These are phyloP conservation scores for Itoplectis maculator DNA, from an alignment of 2,888 invertebrate genomes.

Conservation along the genomic window DNA sequence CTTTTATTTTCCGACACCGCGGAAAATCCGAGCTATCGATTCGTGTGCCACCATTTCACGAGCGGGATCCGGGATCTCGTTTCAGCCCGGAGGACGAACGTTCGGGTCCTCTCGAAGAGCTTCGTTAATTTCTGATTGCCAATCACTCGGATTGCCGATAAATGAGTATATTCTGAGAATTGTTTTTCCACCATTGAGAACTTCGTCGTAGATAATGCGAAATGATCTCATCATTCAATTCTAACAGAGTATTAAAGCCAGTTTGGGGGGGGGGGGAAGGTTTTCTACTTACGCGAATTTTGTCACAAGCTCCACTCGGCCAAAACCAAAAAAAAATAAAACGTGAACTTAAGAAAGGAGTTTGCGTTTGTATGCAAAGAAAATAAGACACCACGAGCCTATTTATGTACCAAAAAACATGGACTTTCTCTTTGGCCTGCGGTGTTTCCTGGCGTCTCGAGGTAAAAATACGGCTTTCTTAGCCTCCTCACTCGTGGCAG, in stretches of 20 bases:
- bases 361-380: neutral
- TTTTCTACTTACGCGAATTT: too few relatives aligned
- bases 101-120: neutral
- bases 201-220: neutral
- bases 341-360: neutral
- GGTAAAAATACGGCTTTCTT: constrained; percentile 36
- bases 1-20: constrained; percentile 16
- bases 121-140: constrained; percentile 22
- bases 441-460: constrained; percentile 3
- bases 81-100: neutral
- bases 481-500: constrained; percentile 29
- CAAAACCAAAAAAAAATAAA: too few relatives aligned
- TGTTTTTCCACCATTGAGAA: neutral
- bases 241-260: too few relatives aligned
- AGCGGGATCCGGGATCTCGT: neutral
- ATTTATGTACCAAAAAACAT: constrained; percentile 1
- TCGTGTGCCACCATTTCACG: constrained; percentile 2
- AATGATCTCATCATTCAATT: too few relatives aligned
- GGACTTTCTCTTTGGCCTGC: neutral
- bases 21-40: constrained; percentile 37
- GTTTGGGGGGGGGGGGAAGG: too few relatives aligned
- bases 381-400: neutral
- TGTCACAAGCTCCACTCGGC: too few relatives aligned
- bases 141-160: neutral
- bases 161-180: neutral